A percentile compares a stretch with the other conserved stretches of the same genome.
Conservation (phyloP, 2,888 invertebrate genomes). For the Eupithecia exiguata region DNA sequence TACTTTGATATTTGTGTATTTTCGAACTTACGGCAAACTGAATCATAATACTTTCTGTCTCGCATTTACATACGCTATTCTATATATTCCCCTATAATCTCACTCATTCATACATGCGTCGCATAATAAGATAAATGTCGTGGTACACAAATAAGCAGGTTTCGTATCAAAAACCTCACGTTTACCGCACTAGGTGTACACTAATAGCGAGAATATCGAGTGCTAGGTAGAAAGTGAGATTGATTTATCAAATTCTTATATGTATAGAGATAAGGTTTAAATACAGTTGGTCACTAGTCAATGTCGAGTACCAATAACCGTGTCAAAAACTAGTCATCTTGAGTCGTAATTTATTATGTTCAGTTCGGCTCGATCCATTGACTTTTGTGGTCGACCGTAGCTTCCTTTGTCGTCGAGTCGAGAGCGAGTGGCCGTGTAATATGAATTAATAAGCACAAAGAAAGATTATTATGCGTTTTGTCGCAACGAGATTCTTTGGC, state of each 20-base stretch:
- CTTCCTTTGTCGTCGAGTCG: conserved; percentile 77
- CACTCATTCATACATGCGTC: conserved; percentile 74
- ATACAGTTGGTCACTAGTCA: not conserved
- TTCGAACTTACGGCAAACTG: not conserved
- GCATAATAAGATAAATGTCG: conserved; percentile 80
- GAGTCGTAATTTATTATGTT: conserved; percentile 80
- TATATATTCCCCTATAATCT: conserved; percentile 66
- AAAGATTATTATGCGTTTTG: conserved; percentile 78
- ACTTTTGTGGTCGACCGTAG: conserved; percentile 75
- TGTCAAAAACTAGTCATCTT: conserved; percentile 55
- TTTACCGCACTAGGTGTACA: conserved; percentile 57
- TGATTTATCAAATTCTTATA: not conserved
- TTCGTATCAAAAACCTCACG: conserved; percentile 66
- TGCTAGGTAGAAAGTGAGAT: not conserved
- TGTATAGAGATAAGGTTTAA: not conserved
- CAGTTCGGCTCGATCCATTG: conserved; percentile 77
- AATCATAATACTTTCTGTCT: not conserved
- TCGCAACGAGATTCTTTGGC: conserved; percentile 65
- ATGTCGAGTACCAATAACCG: conserved; percentile 1
- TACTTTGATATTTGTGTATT: not conserved
- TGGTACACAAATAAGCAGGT: conserved; percentile 76
- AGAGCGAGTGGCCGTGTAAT: conserved; percentile 82
- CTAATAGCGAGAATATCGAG: not conserved
- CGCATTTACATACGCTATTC: conserved; percentile 50
- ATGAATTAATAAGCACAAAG: conserved; percentile 84